These are phyloP conservation scores for Drosophila suzukii DNA, from an alignment of 1,140 invertebrate species.

Conservation along the genomic window DNA sequence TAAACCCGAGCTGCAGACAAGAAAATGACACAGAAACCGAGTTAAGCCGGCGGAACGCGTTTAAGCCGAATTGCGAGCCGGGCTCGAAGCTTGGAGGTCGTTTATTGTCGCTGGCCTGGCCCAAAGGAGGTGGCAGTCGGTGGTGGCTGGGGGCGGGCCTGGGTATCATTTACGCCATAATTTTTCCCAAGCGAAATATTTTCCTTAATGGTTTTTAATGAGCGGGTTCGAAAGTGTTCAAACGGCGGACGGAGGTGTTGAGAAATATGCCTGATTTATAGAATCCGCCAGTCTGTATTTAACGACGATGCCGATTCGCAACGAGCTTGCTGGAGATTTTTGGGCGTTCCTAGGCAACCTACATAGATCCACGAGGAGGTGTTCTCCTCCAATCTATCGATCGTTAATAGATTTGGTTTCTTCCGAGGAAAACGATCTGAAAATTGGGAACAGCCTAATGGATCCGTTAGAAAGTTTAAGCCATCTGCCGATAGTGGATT, in stretches of 20 bases:
- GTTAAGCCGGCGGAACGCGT: conserved; percentile 60
- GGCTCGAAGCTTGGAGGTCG: conserved; percentile 45
- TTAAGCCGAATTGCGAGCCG: conserved; percentile 41
- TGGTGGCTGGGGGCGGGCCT: conserved; percentile 26
- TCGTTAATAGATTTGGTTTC: conserved; percentile 43
- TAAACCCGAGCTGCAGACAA: conserved; percentile 69
- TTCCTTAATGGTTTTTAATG: conserved; percentile 81
- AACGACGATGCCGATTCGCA: conserved; percentile 49
- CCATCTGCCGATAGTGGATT: not conserved
- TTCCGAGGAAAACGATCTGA: not conserved
- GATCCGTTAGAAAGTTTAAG: not conserved
- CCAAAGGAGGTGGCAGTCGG: not conserved
- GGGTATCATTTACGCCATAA: conserved; percentile 80
- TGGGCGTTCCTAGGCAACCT: conserved; percentile 58
- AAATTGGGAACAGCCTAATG: conserved; percentile 29
- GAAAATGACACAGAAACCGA: conserved; percentile 82
- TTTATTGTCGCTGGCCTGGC: conserved; percentile 50
- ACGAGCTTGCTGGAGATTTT: conserved; percentile 19
- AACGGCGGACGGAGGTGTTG: conserved; percentile 54
- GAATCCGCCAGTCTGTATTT: conserved; percentile 68
- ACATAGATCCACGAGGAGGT: conserved; percentile 34
- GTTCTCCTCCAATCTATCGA: conserved; percentile 8
- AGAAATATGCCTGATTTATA: conserved; percentile 80
- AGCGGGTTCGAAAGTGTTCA: conserved; percentile 57
- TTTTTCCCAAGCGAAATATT: conserved; percentile 77